These are phyloP conservation scores for Nothocercus nigrocapillus DNA, from an alignment of 2,113 vertebrate genomes.

Conservation along the genomic window DNA sequence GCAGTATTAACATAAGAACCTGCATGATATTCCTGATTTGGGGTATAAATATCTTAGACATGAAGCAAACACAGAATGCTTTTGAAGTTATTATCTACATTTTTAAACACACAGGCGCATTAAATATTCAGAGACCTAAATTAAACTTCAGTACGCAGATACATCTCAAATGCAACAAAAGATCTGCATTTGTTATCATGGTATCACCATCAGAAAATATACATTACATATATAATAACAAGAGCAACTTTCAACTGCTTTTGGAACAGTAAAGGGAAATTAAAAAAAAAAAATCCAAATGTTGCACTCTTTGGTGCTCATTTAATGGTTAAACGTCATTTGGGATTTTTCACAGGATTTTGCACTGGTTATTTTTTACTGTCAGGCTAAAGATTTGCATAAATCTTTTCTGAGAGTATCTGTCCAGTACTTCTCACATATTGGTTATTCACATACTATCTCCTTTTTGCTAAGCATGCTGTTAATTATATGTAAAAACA, in stretches of 20 bases:
- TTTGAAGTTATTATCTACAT: neutral
- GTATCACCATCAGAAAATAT: neutral
- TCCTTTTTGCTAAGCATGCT: neutral
- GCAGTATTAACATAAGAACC: constrained; percentile 17
- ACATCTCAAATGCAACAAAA: neutral
- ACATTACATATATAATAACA: neutral
- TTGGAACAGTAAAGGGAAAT: neutral
- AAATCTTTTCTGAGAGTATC: neutral
- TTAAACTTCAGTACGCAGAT: neutral
- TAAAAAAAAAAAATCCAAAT: neutral
- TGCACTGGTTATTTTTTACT: neutral
- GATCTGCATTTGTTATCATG: neutral
- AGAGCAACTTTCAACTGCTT: neutral
- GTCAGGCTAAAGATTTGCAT: neutral
- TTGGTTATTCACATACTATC: neutral
- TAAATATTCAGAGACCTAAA: neutral
- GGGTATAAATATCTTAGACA: neutral
- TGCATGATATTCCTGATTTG: constrained; percentile 24
- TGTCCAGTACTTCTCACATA: neutral
- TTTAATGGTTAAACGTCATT: neutral
- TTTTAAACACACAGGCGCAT: neutral
- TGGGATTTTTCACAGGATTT: neutral
- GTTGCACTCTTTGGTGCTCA: neutral
- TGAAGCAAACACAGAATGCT: neutral
- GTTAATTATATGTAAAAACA: neutral